phyloP scores from a whole-genome alignment of 2,113 vertebrate species.

The Rhagologus leucostigma region DNA sequence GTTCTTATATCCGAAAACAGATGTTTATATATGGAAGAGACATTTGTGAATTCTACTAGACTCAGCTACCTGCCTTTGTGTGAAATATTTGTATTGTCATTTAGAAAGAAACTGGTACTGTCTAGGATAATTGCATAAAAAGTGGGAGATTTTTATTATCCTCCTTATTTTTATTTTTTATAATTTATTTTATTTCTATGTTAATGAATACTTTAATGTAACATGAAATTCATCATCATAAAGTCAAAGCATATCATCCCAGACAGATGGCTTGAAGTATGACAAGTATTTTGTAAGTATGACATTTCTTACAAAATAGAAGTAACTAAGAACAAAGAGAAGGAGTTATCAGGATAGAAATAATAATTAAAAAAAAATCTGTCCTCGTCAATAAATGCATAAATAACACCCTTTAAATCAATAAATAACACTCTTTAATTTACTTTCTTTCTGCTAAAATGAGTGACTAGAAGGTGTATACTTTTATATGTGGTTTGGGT shows the following conservation, averaged over 20 bases:
- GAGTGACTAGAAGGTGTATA: background rate
- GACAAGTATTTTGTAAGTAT: background rate
- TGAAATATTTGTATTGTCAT: background rate
- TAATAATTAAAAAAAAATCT: background rate
- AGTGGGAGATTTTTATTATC: background rate
- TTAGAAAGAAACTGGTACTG: background rate
- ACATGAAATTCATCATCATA: background rate
- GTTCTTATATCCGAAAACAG: accelerated
- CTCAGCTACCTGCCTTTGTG: background rate
- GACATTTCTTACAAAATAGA: background rate
- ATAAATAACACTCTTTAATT: background rate
- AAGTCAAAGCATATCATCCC: background rate
- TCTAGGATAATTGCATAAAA: background rate
- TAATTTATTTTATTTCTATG: background rate
- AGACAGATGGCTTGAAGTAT: background rate
- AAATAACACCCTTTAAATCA: background rate
- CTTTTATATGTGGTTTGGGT: background rate
- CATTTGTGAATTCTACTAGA: background rate
- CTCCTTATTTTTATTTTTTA: background rate
- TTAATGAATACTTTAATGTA: background rate
- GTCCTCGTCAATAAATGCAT: background rate
- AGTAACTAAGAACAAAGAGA: background rate
- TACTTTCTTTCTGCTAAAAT: background rate
- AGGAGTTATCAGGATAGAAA: background rate
- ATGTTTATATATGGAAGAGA: background rate